Evolutionary conservation across 2,888 invertebrate species (phyloP).

Genomic region (Melitaea athalia): DNA sequence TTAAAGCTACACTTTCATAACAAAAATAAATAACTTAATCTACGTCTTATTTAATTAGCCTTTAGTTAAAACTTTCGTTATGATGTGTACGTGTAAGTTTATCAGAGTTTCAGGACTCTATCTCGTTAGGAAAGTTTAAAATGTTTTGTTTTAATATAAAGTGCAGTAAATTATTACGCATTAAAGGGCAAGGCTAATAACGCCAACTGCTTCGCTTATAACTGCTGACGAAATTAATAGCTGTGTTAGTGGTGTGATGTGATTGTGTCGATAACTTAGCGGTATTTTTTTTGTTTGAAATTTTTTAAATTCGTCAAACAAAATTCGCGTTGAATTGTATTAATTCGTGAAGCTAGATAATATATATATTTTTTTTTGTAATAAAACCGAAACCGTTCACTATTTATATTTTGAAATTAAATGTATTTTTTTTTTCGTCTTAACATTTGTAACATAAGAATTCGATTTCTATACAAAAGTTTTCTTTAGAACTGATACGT

Average conservation of each 20-base stretch:
- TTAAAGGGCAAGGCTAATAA: slow-evolving; percentile 79
- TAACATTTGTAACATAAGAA: no score
- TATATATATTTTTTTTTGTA: no score
- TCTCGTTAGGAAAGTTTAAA: slow-evolving; percentile 72
- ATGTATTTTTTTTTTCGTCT: no score
- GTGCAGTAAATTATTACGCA: slow-evolving; percentile 79
- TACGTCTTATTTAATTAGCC: slow-evolving; percentile 9
- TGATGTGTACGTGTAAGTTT: slow-evolving; percentile 23
- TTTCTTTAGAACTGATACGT: no score
- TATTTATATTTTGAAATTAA: no score
- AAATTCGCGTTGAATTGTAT: no score
- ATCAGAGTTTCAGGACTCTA: slow-evolving; percentile 42
- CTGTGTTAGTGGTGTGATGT: slow-evolving; percentile 54
- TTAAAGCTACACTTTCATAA: not conserved
- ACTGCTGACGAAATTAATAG: slow-evolving; percentile 77
- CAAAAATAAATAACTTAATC: slow-evolving; percentile 2
- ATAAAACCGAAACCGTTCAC: no score
- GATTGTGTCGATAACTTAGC: slow-evolving; percentile 27
- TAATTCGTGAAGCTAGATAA: no score
- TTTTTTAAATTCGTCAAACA: not conserved
- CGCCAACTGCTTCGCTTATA: slow-evolving; percentile 74
- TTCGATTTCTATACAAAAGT: no score
- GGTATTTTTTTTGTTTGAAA: not conserved
- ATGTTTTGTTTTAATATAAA: slow-evolving; percentile 77
- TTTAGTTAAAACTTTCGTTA: slow-evolving; percentile 18